Conservation (phyloP, 1,140 invertebrate species). For the Mycetomoellerius zeteki region DNA sequence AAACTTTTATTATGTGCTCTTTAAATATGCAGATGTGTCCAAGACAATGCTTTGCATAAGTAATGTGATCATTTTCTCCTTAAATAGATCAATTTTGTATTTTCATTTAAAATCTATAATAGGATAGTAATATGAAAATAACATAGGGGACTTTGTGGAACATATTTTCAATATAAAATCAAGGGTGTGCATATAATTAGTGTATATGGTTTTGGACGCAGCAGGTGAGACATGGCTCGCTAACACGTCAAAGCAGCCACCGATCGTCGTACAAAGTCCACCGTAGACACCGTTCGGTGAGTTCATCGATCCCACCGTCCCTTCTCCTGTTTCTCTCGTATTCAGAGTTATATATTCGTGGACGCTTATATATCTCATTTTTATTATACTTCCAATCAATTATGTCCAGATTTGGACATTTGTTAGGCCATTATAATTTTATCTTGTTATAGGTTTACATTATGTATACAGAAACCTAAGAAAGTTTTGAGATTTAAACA, state of each 20-base stretch:
- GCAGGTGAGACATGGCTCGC: constrained; percentile 91
- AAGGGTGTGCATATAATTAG: constrained; percentile 80
- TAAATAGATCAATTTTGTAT: constrained; percentile 18
- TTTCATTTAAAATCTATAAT: constrained; percentile 4
- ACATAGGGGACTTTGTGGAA: constrained; percentile 17
- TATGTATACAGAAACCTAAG: constrained; percentile 3
- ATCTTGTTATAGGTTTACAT: constrained; percentile 15
- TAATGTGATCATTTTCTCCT: constrained; percentile 23
- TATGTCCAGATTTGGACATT: not conserved
- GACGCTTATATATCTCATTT: constrained; percentile 64
- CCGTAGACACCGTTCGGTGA: constrained; percentile 92
- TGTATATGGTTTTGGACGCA: constrained; percentile 86
- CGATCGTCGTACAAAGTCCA: constrained; percentile 90
- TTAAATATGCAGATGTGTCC: constrained; percentile 4
- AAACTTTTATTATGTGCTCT: not conserved
- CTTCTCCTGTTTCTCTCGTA: constrained; percentile 66
- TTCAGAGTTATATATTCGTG: constrained; percentile 66
- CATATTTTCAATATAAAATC: constrained; percentile 47
- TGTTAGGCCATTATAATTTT: constrained; percentile 49
- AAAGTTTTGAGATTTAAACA: constrained; percentile 30
- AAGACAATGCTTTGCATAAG: not conserved
- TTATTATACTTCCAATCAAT: constrained; percentile 53
- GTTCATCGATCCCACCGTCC: constrained; percentile 83
- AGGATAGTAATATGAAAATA: constrained; percentile 23
- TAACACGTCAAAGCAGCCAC: constrained; percentile 90